Evolutionary conservation across 92 coral and sea anemone species (phyloP).

Genomic region (Porites lobata): DNA sequence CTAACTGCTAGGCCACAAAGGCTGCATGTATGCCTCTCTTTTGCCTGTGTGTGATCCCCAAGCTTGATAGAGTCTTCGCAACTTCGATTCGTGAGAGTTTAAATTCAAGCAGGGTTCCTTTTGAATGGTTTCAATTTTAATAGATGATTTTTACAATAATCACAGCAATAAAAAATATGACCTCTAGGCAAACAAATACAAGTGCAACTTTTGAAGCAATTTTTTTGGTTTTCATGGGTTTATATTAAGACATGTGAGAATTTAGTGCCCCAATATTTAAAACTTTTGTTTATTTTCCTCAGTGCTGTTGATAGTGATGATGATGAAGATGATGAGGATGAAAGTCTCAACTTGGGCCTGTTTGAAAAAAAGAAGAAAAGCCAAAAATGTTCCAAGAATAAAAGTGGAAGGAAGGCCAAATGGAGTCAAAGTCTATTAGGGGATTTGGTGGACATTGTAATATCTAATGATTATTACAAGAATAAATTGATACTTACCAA

Average conservation of each 20-base stretch:
- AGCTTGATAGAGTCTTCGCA: too few relatives aligned
- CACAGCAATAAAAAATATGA: slow-evolving; percentile 26
- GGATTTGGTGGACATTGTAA: slow-evolving; percentile 38
- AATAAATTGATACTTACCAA: slow-evolving; percentile 57
- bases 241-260: slow-evolving; percentile 1
- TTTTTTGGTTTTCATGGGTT: slow-evolving; percentile 21
- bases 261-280: not conserved
- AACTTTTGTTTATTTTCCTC: slow-evolving; percentile 5
- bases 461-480: slow-evolving; percentile 29
- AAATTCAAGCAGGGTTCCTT: slow-evolving; percentile 4
- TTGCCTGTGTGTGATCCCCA: too few relatives aligned
- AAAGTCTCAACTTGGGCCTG: not conserved
- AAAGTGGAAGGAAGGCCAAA: slow-evolving; percentile 42
- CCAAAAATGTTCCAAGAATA: slow-evolving; percentile 29
- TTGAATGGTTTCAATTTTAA: slow-evolving; percentile 20
- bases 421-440: slow-evolving; percentile 37
- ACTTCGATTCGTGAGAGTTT: too few relatives aligned
- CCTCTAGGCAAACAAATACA: slow-evolving; percentile 21
- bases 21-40: too few relatives aligned
- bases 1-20: too few relatives aligned
- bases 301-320: slow-evolving; percentile 11
- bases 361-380: slow-evolving; percentile 24
- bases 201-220: slow-evolving; percentile 13
- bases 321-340: not conserved
- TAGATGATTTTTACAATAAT: slow-evolving; percentile 20